Evolutionary conservation across 2,797 vertebrate genomes (phyloP), one percentile per base, ranked within the genome.

Genomic region (Pelobates cultripes): DNA sequence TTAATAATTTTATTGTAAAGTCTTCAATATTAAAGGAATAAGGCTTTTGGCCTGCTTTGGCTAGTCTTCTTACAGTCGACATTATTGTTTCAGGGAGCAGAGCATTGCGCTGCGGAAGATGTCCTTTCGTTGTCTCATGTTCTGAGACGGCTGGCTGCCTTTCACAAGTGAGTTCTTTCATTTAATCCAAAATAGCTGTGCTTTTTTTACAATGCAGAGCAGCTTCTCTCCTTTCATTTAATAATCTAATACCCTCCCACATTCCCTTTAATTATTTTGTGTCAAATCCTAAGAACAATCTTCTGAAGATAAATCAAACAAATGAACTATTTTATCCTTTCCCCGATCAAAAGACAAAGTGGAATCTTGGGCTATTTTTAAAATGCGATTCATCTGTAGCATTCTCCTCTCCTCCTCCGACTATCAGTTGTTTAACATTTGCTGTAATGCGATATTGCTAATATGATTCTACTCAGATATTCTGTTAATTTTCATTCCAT

Each of bases 111-210:
- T 0, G 91, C 73, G 47, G 73, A 76, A 84, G 90, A 87, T 82
- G 89, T 88, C 17, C 85, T 80, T 73, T 87, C 79, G 63, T 89
- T 96, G 71, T 80, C 93, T 71, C 85, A 87, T 82, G 87, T 88
- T 6, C 87, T 97, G 86, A 94, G 90, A 91, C 96, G 94, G 90
- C 88, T 97, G 85, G 77, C 93, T 55, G 92, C 93, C 82, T 97
- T 98, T 88, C 91, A 95, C 89, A 97, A 95, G 97, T 98, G 92
- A 94, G 95, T 86, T 87, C 3, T n/a, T 13, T 15, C 7, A 7
- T 15, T 43, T 14, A 13, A 60, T 13, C 12, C 12, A 60, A 28
- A 64, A 28, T 64, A 12, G 9, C 14, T 57, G 47, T 57, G 10
- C 14, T 3, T 12, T 57, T 57, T 12, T 57, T 12, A 57, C 9